Base-by-base conservation (phyloP, 2,113 vertebrate genomes). In the Austrofundulus limnaeus region DNA sequence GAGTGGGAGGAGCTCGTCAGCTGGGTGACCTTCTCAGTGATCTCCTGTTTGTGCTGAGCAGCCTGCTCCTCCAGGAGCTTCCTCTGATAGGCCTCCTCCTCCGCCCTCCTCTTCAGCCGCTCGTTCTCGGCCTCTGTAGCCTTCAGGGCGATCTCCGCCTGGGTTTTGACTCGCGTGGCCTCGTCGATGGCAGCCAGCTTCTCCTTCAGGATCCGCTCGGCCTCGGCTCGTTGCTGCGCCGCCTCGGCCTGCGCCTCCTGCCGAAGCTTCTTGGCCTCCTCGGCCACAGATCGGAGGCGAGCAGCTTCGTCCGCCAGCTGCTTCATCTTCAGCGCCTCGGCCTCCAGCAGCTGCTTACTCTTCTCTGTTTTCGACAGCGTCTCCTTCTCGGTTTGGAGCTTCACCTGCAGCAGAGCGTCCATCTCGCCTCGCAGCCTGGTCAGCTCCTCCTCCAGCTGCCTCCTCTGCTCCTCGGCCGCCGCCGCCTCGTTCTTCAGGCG, bases 61-160 rank as follows among this genome's bases (percentile, higher is more conserved):
- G 96, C 97, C 81, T 97, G 95, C 73, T 98, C 96, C 90, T 98
- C 96, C 72, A 99, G 88, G 28, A 90, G 80, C 84, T 94, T 93
- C 43, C 97, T 94, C 88, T 98, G 97, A 84, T 96, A 96, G 1
- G 93, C 95, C 61, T 98, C 96, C 0, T 98, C 97, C 61, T 99
- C 96, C 0, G 97, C 96, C 86, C 95, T 82, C 37, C 96, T 92
- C 77, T 96, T 93, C 21, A 99, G 91, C 2, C 94, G 90, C 75
- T 98, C 96, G 0, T 98, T 99, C 84, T 99, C 97, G 0, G 95
- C 95, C 73, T 98, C 96, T 78, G 98, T 98, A 66, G 98, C 96
- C 72, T 98, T 98, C 55, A 98, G 92, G 0, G 94, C 91, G 0
- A 98, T 96, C 67, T 98, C 96, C 0, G 96, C 96, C 61, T 98